Percentiles rank a stretch among this genome's conserved stretches.
phyloP scores from a whole-genome alignment of 2,888 invertebrate species.

The Hydrotaea cyrtoneurina region DNA sequence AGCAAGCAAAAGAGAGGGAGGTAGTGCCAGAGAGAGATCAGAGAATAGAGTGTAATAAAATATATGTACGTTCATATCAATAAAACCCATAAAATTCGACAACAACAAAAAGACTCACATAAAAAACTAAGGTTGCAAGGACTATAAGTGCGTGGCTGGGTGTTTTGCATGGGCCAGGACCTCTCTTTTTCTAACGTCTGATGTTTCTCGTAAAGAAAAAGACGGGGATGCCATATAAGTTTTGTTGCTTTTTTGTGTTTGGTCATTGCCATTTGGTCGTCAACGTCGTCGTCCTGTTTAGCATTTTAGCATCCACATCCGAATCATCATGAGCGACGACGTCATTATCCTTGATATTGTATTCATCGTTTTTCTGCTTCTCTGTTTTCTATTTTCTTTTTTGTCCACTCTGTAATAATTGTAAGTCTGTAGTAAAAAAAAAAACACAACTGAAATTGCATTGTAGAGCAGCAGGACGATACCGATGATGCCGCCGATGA shows the following conservation, averaged over 20 bases:
- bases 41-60: slow-evolving; percentile 75
- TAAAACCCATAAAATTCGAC: slow-evolving; percentile 74
- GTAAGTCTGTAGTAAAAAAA: slow-evolving; percentile 23
- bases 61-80: slow-evolving; percentile 69
- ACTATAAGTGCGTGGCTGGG: slow-evolving; percentile 9
- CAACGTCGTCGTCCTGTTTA: slow-evolving; percentile 1
- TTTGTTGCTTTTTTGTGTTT: slow-evolving; percentile 14
- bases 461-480: slow-evolving; percentile 25
- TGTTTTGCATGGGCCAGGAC: slow-evolving; percentile 57
- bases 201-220: neutral
- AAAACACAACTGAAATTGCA: slow-evolving; percentile 49
- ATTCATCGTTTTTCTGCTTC: slow-evolving; percentile 58
- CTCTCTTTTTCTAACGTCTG: neutral
- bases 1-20: slow-evolving; percentile 62
- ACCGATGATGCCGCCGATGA: neutral
- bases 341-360: slow-evolving; percentile 33
- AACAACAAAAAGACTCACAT: slow-evolving; percentile 59
- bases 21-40: slow-evolving; percentile 70
- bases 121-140: slow-evolving; percentile 40
- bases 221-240: slow-evolving; percentile 32
- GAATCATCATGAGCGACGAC: neutral
- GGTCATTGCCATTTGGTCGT: slow-evolving; percentile 39
- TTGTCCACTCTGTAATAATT: slow-evolving; percentile 48
- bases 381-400: neutral
- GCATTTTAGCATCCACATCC: slow-evolving; percentile 29